phyloP scores from a whole-genome alignment of 2,888 invertebrate genomes.

The Cantharis flavilabris region DNA sequence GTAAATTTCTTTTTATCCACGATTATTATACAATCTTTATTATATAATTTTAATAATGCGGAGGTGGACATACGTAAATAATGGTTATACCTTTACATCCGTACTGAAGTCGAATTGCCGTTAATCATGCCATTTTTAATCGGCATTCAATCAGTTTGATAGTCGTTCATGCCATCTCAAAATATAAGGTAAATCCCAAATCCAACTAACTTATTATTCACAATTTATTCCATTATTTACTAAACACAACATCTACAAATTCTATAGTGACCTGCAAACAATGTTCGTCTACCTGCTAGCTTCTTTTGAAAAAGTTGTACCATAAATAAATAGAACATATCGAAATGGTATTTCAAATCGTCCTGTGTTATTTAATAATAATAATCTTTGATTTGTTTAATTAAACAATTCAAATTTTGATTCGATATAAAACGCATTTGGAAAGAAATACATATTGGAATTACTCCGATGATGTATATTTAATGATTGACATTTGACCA shows the following conservation, averaged over 20 bases:
- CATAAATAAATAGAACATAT: neutral
- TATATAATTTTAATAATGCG: constrained; percentile 31
- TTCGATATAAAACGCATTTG: neutral
- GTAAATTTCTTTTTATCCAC: constrained; percentile 19
- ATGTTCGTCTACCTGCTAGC: constrained; percentile 33
- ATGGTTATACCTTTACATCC: constrained; percentile 24
- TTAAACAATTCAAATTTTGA: neutral
- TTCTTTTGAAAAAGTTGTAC: constrained; percentile 4
- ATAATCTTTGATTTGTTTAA: neutral
- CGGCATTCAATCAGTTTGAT: neutral
- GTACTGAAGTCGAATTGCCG: constrained; percentile 18
- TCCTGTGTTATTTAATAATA: neutral
- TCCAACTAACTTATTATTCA: constrained; percentile 19
- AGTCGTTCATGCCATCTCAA: neutral
- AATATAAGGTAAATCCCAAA: constrained; percentile 22
- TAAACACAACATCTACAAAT: constrained; percentile 34
- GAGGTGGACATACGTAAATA: constrained; percentile 29
- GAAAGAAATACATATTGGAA: neutral
- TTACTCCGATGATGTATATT: constrained; percentile 2
- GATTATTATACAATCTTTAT: constrained; percentile 32
- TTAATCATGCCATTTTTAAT: constrained; percentile 19
- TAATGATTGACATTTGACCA: constrained; percentile 36
- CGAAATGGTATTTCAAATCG: neutral
- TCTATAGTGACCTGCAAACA: constrained; percentile 34
- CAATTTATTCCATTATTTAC: constrained; percentile 31